Conservation (phyloP, 2,113 vertebrate genomes). For the Pelecanus crispus region DNA sequence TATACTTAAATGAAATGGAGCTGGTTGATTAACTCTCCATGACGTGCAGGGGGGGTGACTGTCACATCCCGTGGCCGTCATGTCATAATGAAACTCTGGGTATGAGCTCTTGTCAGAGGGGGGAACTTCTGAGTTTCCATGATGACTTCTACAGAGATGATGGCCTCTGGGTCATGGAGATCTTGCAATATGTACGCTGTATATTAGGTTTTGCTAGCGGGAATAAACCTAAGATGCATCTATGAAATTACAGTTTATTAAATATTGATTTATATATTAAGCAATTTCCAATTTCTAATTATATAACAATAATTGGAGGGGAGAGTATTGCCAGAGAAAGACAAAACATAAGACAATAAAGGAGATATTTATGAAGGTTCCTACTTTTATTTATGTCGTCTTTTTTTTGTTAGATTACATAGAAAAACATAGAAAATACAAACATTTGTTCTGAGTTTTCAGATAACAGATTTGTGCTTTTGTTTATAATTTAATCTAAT, state of each 20-base stretch:
- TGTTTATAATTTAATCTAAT: not conserved
- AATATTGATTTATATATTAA: slow-evolving; percentile 14
- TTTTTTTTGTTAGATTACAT: not conserved
- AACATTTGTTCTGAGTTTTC: not conserved
- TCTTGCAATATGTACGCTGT: not conserved
- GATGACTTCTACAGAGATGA: not conserved
- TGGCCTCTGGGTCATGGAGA: slow-evolving; percentile 20
- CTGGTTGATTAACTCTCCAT: slow-evolving; percentile 58
- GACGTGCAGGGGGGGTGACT: slow-evolving; percentile 10
- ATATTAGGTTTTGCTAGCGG: not conserved
- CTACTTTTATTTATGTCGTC: not conserved
- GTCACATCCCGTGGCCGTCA: slow-evolving; percentile 17
- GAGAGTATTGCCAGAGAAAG: not conserved
- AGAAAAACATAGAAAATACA: not conserved
- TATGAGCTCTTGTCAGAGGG: not conserved
- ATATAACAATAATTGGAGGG: not conserved
- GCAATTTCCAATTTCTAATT: slow-evolving; percentile 9
- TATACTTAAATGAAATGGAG: not conserved
- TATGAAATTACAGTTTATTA: slow-evolving; percentile 28
- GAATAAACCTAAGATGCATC: not conserved
- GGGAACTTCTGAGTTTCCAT: not conserved
- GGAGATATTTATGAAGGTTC: not conserved
- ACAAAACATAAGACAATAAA: not conserved
- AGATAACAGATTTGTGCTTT: not conserved
- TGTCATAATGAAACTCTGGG: not conserved